These are phyloP conservation scores for Ictidomys tridecemlineatus DNA, from an alignment of 2,113 vertebrate species.

Conservation along the genomic window DNA sequence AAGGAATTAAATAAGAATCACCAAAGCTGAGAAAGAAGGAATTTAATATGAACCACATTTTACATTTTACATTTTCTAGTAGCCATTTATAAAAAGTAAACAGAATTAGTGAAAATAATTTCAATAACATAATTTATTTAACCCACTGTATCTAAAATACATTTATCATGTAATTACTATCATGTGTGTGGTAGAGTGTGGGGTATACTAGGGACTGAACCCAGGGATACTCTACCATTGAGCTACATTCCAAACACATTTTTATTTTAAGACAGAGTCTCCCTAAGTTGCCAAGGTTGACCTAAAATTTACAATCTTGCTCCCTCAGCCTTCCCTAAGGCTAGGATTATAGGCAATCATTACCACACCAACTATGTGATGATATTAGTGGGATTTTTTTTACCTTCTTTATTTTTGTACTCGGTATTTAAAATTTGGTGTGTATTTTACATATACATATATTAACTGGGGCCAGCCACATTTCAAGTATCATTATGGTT, in stretches of 20 bases:
- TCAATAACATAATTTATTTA: not conserved
- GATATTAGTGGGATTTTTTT: not conserved
- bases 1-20: conserved; percentile 43
- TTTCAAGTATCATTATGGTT: not conserved
- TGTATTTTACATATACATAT: not conserved
- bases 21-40: not conserved
- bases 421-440: not conserved
- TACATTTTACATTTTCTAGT: not conserved
- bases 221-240: no score
- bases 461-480: not conserved
- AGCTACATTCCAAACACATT: no score
- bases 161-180: not conserved
- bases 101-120: conserved; percentile 39
- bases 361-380: no score
- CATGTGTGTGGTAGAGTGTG: not conserved
- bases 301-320: no score
- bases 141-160: not conserved
- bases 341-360: no score
- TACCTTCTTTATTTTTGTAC: conserved; percentile 29
- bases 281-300: no score
- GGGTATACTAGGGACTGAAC: not conserved
- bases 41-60: not conserved
- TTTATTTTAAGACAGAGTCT: no score
- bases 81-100: conserved; percentile 44
- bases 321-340: no score